Percentiles rank a stretch among this genome's conserved stretches.
These are phyloP conservation scores for Acanthaster planci DNA, from an alignment of 35 echinoderm and acorn worm species.

Conservation along the genomic window DNA sequence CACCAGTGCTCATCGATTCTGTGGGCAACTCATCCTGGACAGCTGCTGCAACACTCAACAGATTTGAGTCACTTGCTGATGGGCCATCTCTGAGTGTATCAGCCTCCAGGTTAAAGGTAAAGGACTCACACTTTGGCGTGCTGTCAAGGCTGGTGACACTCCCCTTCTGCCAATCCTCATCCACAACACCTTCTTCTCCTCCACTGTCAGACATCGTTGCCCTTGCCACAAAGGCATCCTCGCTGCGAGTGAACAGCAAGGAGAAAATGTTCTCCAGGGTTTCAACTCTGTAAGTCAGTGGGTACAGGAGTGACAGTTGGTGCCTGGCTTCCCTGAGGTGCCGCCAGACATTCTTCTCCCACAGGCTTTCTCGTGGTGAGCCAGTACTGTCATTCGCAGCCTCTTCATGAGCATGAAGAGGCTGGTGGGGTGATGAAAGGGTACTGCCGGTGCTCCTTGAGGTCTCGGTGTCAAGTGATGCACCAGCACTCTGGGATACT, in stretches of 20 bases:
- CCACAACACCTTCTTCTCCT: slow-evolving; percentile 68
- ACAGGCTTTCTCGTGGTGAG: not conserved
- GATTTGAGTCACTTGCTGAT: not conserved
- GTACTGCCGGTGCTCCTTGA: not conserved
- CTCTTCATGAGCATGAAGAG: too few relatives aligned
- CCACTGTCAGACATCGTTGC: slow-evolving; percentile 59
- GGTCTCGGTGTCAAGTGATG: too few relatives aligned
- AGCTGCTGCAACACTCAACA: not conserved
- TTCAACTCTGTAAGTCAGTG: slow-evolving; percentile 88
- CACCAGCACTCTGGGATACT: not conserved
- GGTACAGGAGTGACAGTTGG: slow-evolving; percentile 57
- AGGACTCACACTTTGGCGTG: not conserved
- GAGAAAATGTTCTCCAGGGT: slow-evolving; percentile 94
- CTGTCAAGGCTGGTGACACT: slow-evolving; percentile 78
- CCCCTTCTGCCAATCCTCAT: slow-evolving; percentile 68
- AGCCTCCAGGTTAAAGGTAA: not conserved
- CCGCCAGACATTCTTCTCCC: slow-evolving; percentile 35
- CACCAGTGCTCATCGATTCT: slow-evolving; percentile 13
- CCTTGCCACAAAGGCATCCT: slow-evolving; percentile 34
- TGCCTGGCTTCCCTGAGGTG: slow-evolving; percentile 48
- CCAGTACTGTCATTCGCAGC: not conserved
- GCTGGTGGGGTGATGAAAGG: not conserved
- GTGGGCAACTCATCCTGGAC: not conserved
- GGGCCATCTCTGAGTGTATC: not conserved
- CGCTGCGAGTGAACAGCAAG: slow-evolving; percentile 74